Evolutionary conservation across 2,888 invertebrate species (phyloP).

Genomic region (Drosophila rubida): DNA sequence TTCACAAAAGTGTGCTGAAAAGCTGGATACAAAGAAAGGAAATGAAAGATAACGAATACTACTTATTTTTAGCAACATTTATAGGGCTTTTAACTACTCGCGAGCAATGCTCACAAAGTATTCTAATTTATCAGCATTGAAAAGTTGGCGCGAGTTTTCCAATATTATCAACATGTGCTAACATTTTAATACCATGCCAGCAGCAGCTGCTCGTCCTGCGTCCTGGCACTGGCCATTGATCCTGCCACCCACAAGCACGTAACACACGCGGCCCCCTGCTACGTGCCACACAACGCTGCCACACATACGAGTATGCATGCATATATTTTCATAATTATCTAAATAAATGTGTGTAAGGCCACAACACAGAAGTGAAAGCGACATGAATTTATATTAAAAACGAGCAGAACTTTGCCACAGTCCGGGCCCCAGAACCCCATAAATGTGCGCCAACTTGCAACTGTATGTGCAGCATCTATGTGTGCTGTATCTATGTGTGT

Average conservation of each 20-base stretch:
- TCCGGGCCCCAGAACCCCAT: slow-evolving; percentile 57
- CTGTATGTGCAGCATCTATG: slow-evolving; percentile 6
- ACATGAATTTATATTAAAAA: slow-evolving; percentile 76
- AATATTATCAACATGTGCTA: slow-evolving; percentile 24
- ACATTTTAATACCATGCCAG: slow-evolving; percentile 29
- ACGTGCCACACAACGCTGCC: slow-evolving; percentile 48
- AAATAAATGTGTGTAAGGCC: slow-evolving; percentile 69
- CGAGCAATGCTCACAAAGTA: too few relatives aligned
- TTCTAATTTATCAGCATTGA: slow-evolving; percentile 24
- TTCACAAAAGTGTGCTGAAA: too few relatives aligned
- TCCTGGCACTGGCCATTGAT: slow-evolving; percentile 7
- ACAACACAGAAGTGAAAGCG: slow-evolving; percentile 69
- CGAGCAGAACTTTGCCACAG: slow-evolving; percentile 61
- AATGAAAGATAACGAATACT: too few relatives aligned
- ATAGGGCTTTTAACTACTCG: too few relatives aligned
- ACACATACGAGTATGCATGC: slow-evolving; percentile 39
- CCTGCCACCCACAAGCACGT: background rate
- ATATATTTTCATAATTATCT: slow-evolving; percentile 74
- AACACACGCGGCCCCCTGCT: slow-evolving; percentile 1
- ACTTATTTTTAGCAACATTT: too few relatives aligned
- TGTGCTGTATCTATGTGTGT: slow-evolving; percentile 1
- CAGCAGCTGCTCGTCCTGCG: slow-evolving; percentile 16
- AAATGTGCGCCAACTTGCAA: slow-evolving; percentile 43
- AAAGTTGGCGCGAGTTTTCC: slow-evolving; percentile 33
- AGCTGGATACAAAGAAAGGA: too few relatives aligned